Base-by-base conservation (phyloP, 1,140 invertebrate genomes). In the Trichogramma pretiosum region DNA sequence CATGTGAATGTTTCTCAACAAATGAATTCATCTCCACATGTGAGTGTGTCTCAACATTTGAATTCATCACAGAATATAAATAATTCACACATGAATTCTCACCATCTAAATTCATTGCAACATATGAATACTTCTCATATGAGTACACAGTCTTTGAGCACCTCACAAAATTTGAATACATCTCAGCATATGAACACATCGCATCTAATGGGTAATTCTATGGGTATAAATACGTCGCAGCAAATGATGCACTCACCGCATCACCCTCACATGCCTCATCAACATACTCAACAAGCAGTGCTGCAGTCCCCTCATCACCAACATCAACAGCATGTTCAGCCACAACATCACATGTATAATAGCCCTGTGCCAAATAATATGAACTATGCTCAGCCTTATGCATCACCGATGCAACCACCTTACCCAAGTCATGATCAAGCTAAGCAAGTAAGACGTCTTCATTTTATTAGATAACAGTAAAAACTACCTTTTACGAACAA, bases 321-420 rank as follows among this genome's bases (percentile, higher is more conserved):
- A 21, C 54, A 54, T n/a, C 46, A 57, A 5, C 44, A 53, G 3
- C 50, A 53, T 18, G 51, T 50, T 11, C 60, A 64, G 8, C 62
- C 60, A 21, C 46, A 53, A n/a, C 56, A 55, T 37, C 48, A 55
- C 30, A 47, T 56, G 35, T 64, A 63, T 40, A 46, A 50, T 17
- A 60, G 52, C 10, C 53, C 58, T 5, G 42, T 59, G 28, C 52
- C 56, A 11, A 56, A 54, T 14, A 58, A 53, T 24, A 58, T 66
- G 7, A 34, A 47, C 21, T 66, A 65, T 46, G 59, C 43, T 11
- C 43, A 62, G 19, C 59, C 60, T 13, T 63, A 61, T 10, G 23
- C 53, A 1, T 50, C 59, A 8, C 40, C 64, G 9, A 26, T 65
- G 35, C 61, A 64, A 23, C 36, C 43, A 0, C 23, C 8, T 16